A percentile compares a stretch with the other conserved stretches of the same genome.
phyloP scores from a whole-genome alignment of 2,113 vertebrate genomes.

The Serilophus lunatus region DNA sequence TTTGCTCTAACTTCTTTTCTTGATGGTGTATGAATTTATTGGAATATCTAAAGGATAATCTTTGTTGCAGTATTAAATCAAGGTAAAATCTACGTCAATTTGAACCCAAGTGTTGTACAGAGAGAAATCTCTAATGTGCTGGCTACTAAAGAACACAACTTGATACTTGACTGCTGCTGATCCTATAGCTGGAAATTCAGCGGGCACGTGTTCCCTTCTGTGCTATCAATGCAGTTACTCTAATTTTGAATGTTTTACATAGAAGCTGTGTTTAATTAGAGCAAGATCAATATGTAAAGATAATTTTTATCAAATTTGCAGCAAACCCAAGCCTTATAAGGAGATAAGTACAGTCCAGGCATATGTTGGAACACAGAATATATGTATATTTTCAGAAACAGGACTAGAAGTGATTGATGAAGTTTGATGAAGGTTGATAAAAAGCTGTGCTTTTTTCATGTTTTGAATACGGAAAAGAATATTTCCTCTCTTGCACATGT shows the following conservation, averaged over 20 bases:
- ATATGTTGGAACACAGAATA: not conserved
- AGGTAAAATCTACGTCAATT: not conserved
- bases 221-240: not conserved
- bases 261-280: not conserved
- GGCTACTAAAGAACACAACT: not conserved
- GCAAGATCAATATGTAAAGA: not conserved
- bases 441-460: not conserved
- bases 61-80: not conserved
- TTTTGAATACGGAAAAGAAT: not conserved
- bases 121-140: not conserved
- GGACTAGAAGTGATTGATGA: not conserved
- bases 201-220: not conserved
- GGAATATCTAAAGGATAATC: not conserved
- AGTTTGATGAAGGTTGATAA: not conserved
- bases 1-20: not conserved
- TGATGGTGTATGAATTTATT: not conserved
- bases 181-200: not conserved
- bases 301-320: not conserved
- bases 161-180: not conserved
- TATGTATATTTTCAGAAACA: not conserved
- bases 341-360: not conserved
- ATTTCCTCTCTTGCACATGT: not conserved
- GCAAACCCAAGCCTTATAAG: not conserved
- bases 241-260: not conserved
- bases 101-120: not conserved